Conservation (phyloP, 2,888 invertebrate species). For the Rhorus exstirpatorius region DNA sequence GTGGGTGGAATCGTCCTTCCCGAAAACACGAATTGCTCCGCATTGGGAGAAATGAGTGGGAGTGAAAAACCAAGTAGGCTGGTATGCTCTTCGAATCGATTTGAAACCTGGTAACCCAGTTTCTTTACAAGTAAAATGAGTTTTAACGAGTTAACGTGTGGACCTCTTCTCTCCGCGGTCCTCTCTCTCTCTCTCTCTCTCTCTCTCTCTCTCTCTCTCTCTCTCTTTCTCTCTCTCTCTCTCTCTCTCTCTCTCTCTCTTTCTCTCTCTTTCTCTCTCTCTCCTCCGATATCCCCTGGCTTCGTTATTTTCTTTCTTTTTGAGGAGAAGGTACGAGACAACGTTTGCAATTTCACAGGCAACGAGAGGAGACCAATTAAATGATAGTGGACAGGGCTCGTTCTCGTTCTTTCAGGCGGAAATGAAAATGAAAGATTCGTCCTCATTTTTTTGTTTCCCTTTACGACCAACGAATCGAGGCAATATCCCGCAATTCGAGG, state of each 20-base stretch:
- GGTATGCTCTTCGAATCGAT: conserved; percentile 58
- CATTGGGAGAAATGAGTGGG: conserved; percentile 1
- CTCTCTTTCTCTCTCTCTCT: conserved; percentile 12
- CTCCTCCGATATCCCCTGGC: conserved; percentile 14
- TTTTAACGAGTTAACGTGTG: conserved; percentile 65
- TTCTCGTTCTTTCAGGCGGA: conserved; percentile 31
- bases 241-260: conserved; percentile 32
- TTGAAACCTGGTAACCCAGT: conserved; percentile 68
- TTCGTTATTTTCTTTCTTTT: conserved; percentile 14
- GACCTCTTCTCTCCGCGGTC: too few species aligned
- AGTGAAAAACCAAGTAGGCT: conserved; percentile 18
- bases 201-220: conserved; percentile 10
- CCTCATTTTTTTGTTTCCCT: conserved; percentile 6
- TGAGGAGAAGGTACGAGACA: conserved; percentile 29
- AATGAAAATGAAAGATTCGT: conserved; percentile 37
- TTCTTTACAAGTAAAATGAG: conserved; percentile 67
- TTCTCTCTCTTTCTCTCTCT: conserved; percentile 4
- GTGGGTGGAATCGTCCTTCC: conserved; percentile 21
- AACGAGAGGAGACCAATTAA: conserved; percentile 60
- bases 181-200: conserved; percentile 34
- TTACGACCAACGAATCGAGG: background rate
- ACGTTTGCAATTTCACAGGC: conserved; percentile 57
- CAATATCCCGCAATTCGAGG: background rate
- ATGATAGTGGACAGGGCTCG: conserved; percentile 41
- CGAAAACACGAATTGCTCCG: conserved; percentile 34